These are phyloP conservation scores for Coecobrya sp. DNA, from an alignment of 2,888 invertebrate species.

Conservation along the genomic window DNA sequence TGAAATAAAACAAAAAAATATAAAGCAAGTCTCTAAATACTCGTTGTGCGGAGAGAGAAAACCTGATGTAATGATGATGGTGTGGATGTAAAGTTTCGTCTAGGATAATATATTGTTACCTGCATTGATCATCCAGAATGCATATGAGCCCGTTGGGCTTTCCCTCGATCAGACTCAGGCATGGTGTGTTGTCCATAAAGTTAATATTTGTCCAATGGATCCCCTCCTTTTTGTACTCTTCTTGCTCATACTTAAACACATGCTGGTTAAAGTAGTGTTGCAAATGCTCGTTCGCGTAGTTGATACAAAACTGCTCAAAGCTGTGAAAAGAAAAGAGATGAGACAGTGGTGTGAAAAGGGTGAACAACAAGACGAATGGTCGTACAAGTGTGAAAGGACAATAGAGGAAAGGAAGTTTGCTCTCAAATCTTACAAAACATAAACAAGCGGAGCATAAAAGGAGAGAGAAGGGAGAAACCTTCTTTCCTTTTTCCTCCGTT, in stretches of 20 bases:
- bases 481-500: background rate
- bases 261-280: constrained; percentile 99
- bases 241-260: constrained; percentile 99
- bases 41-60: background rate
- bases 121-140: constrained; percentile 98
- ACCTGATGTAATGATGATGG: too few species aligned
- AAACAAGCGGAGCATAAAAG: background rate
- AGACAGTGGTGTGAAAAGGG: constrained; percentile 28
- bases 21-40: constrained; percentile 11
- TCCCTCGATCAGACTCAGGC: constrained; percentile 96
- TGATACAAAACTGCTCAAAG: constrained; percentile 99
- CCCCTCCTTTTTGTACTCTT: constrained; percentile 97
- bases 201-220: constrained; percentile 98
- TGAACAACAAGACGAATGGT: background rate
- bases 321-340: constrained; percentile 88
- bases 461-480: background rate
- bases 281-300: constrained; percentile 98
- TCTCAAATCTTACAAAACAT: constrained; percentile 36
- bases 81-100: background rate
- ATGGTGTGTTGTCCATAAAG: constrained; percentile 94
- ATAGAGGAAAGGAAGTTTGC: constrained; percentile 69
- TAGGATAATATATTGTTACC: constrained; percentile 90
- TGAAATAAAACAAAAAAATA: background rate
- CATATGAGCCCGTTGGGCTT: constrained; percentile 96
- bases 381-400: constrained; percentile 43